Evolutionary conservation across 2,888 invertebrate genomes (phyloP).

Genomic region (Cheiracanthium punctorium): DNA sequence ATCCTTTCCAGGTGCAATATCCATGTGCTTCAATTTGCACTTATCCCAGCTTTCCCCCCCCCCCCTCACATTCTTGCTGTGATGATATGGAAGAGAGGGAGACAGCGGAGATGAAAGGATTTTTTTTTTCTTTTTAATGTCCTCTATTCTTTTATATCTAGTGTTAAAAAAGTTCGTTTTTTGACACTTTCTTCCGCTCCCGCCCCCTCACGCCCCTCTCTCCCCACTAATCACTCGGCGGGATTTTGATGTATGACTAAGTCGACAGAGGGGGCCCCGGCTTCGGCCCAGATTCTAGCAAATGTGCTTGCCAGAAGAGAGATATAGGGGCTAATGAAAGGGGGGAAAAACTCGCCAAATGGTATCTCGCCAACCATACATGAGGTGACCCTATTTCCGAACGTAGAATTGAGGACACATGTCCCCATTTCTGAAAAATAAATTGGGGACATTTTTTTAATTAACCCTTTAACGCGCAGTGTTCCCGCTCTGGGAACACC

Average conservation of each 20-base stretch:
- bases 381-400: too few species aligned
- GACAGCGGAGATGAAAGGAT: background rate
- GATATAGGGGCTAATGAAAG: conserved; percentile 29
- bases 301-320: conserved; percentile 24
- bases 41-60: background rate
- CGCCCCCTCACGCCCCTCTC: too few species aligned
- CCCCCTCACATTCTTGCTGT: background rate
- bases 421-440: too few species aligned
- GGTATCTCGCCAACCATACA: too few species aligned
- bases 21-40: background rate
- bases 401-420: too few species aligned
- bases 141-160: too few species aligned
- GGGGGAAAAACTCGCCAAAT: conserved; percentile 28
- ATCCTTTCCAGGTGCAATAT: conserved; percentile 2
- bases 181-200: conserved; percentile 25
- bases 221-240: too few species aligned
- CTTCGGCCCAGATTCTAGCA: conserved; percentile 27
- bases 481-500: too few species aligned
- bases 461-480: too few species aligned
- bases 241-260: conserved; percentile 62
- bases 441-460: too few species aligned
- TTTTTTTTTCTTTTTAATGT: too few species aligned
- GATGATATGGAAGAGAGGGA: background rate
- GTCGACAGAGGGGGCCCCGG: conserved; percentile 41
- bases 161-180: conserved; percentile 32